Evolutionary conservation across 2,113 vertebrate species (phyloP), one percentile per base, ranked within the genome.

Genomic region (Otolemur garnettii): DNA sequence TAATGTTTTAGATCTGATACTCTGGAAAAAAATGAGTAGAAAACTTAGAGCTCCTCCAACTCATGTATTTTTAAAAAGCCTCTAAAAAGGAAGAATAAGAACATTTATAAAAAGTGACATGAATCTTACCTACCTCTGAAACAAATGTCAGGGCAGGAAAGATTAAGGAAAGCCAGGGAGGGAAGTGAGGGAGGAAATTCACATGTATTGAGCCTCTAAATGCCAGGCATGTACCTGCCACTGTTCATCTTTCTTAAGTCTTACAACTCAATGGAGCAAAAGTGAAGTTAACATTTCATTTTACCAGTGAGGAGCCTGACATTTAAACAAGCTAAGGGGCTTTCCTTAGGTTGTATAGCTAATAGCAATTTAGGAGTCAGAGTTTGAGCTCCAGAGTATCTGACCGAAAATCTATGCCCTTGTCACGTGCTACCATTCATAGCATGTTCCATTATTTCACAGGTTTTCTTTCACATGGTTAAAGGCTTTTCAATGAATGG

Each of bases 1-100:
- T 83, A 86, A 80, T 55, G 42, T 75, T 79, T 96, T 83, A 90
- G 57, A 80, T 75, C 35, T 96, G 89, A 90, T 87, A 83, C 24
- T 90, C 64, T 50, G 80, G 11, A 66, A 69, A 83, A 50, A 85
- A 85, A 18, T 60, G 12, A 86, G 35, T 83, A 87, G 88, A 90
- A 93, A 78, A 88, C 42, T 85, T 90, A 97, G 91, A 72, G 21
- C n/a, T 95, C 50, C 78, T 89, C 88, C 94, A 97, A 96, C 91
- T 96, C 80, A 59, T 82, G n/a, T 77, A 38, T 91, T 95, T 95
- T 93, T 86, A 18, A 87, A 87, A 94, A 80, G 78, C 57, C 93
- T 87, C 86, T 93, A 45, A 93, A 85, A 62, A 80, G 69, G 59
- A 91, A 26, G 74, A 90, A 83, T 81, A 82, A 95, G 82, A 95